Evolutionary conservation across 2,797 vertebrate species (phyloP).

Genomic region (Gymnopithys bicolor): DNA sequence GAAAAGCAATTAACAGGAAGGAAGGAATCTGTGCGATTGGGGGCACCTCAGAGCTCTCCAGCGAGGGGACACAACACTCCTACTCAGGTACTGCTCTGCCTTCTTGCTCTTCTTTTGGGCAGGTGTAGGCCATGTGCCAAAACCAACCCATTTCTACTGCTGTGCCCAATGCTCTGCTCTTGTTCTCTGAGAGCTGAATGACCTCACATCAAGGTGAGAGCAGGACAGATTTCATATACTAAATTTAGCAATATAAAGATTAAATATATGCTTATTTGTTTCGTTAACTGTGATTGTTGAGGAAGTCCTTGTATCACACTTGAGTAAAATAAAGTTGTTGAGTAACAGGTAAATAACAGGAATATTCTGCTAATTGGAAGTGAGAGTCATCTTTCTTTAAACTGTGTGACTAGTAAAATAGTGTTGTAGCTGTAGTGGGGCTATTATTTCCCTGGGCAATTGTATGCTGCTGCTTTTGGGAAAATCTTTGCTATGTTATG

Average conservation of each 20-base stretch:
- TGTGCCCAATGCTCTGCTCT: not conserved
- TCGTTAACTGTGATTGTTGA: not conserved
- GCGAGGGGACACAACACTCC: constrained; percentile 95
- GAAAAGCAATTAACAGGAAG: constrained; percentile 94
- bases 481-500: not conserved
- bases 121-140: rapidly evolving
- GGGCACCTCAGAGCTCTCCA: constrained; percentile 93
- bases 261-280: not conserved
- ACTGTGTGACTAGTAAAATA: not conserved
- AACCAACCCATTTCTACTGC: not conserved
- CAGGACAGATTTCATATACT: not conserved
- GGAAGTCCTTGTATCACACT: not conserved
- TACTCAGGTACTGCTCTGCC: constrained; percentile 84
- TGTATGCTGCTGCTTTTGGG: not conserved
- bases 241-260: not conserved
- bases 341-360: not conserved
- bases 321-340: not conserved
- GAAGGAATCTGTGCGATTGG: constrained; percentile 95
- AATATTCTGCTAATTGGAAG: not conserved
- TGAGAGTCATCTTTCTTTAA: not conserved
- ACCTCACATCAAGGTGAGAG: rapidly evolving
- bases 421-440: not conserved
- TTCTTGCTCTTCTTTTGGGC: not conserved
- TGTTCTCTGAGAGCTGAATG: not conserved
- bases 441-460: not conserved